Evolutionary conservation across 2,797 vertebrate species (phyloP).

Genomic region (Borostomias antarcticus): DNA sequence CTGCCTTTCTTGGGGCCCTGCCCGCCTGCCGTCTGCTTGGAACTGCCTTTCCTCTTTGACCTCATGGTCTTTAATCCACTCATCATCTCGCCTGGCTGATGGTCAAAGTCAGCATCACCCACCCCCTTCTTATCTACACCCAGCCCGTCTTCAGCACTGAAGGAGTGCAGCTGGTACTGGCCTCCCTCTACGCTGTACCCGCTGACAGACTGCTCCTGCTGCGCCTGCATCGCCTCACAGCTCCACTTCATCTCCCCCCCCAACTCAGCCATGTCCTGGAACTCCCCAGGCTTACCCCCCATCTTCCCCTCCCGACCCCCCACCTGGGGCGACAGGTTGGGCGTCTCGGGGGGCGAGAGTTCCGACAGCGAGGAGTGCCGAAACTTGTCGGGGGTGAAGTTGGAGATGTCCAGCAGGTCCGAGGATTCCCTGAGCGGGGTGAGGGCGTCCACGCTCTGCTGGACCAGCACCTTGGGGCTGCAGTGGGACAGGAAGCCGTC

Average conservation of each 20-base stretch:
- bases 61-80: slow-evolving; percentile 87
- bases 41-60: slow-evolving; percentile 92
- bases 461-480: slow-evolving; percentile 98
- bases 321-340: slow-evolving; percentile 95
- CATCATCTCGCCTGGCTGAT: slow-evolving; percentile 83
- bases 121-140: slow-evolving; percentile 84
- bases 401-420: slow-evolving; percentile 98
- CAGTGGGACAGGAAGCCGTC: slow-evolving; percentile 98
- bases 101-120: slow-evolving; percentile 83
- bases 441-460: slow-evolving; percentile 96
- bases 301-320: slow-evolving; percentile 87
- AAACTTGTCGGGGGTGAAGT: slow-evolving; percentile 99
- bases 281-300: slow-evolving; percentile 83
- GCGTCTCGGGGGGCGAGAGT: slow-evolving; percentile 96
- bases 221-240: slow-evolving; percentile 85
- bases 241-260: slow-evolving; percentile 91
- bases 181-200: slow-evolving; percentile 88
- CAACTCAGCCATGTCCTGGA: slow-evolving; percentile 85
- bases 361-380: slow-evolving; percentile 96
- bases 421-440: slow-evolving; percentile 95
- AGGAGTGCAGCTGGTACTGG: slow-evolving; percentile 93
- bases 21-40: slow-evolving; percentile 85
- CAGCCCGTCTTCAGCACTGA: slow-evolving; percentile 89
- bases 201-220: slow-evolving; percentile 32
- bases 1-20: slow-evolving; percentile 89